phyloP scores from a whole-genome alignment of 37 sponge, comb jelly and placozoan species.

The Theonella swinhoei region DNA sequence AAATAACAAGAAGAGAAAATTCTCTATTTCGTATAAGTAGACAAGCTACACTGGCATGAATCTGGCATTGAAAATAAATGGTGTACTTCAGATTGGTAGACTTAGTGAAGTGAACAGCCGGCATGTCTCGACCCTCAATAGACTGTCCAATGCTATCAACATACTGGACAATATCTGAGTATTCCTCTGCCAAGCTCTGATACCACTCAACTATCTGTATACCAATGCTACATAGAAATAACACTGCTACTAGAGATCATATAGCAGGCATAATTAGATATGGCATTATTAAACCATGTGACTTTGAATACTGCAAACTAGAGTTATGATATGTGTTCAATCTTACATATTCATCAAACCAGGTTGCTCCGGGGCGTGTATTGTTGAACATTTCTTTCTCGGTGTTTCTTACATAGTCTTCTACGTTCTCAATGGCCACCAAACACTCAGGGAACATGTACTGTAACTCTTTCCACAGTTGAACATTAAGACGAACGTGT shows the following conservation, averaged over 20 bases:
- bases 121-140: slow-evolving; percentile 51
- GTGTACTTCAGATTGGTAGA: neutral
- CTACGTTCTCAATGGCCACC: slow-evolving; percentile 9
- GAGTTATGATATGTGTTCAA: too few relatives aligned
- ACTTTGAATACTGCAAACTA: too few relatives aligned
- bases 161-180: slow-evolving; percentile 26
- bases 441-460: slow-evolving; percentile 30
- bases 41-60: neutral
- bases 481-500: slow-evolving; percentile 23
- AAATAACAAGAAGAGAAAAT: neutral
- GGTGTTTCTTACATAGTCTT: neutral
- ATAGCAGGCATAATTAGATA: too few relatives aligned
- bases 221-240: slow-evolving; percentile 40
- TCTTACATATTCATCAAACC: neutral
- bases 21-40: neutral
- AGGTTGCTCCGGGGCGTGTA: neutral
- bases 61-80: neutral
- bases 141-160: slow-evolving; percentile 62
- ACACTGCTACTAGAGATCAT: too few relatives aligned
- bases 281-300: too few relatives aligned
- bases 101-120: neutral
- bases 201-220: slow-evolving; percentile 43
- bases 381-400: neutral
- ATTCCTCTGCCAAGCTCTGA: neutral
- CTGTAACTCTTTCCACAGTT: slow-evolving; percentile 12